Conservation (phyloP, 2,113 vertebrate species). For the Limanda limanda region DNA sequence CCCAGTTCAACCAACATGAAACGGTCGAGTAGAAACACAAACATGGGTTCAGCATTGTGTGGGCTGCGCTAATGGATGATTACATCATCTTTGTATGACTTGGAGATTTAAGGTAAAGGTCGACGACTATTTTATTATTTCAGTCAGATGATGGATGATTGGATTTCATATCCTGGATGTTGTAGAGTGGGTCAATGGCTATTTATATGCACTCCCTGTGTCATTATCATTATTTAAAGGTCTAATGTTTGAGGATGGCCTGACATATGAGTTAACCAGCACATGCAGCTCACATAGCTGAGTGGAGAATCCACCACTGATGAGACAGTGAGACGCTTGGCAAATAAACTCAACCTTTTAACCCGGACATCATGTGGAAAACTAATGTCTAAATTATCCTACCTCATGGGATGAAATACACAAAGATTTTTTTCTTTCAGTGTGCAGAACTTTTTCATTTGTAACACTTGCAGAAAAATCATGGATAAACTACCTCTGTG, state of each 20-base stretch:
- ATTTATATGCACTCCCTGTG: background rate
- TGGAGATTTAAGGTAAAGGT: slow-evolving; percentile 1
- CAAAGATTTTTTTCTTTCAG: too few relatives aligned
- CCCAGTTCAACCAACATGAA: background rate
- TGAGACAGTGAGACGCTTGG: too few relatives aligned
- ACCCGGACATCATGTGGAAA: background rate
- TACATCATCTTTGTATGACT: slow-evolving; percentile 9
- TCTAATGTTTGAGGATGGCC: background rate
- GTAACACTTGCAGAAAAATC: too few relatives aligned
- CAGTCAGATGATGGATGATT: background rate
- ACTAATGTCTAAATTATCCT: background rate
- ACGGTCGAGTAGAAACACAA: slow-evolving; percentile 9
- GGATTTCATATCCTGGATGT: background rate
- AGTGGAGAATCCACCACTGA: too few relatives aligned
- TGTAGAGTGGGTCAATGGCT: background rate
- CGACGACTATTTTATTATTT: background rate
- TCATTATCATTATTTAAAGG: background rate
- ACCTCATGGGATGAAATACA: too few relatives aligned
- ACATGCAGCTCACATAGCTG: background rate
- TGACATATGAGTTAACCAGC: background rate
- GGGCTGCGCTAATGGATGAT: background rate
- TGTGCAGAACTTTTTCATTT: too few relatives aligned
- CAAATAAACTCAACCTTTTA: background rate
- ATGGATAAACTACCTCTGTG: too few relatives aligned
- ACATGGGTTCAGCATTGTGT: slow-evolving; percentile 10